Conservation (phyloP, 2,888 invertebrate species). For the Malthinus seriepunctatus region DNA sequence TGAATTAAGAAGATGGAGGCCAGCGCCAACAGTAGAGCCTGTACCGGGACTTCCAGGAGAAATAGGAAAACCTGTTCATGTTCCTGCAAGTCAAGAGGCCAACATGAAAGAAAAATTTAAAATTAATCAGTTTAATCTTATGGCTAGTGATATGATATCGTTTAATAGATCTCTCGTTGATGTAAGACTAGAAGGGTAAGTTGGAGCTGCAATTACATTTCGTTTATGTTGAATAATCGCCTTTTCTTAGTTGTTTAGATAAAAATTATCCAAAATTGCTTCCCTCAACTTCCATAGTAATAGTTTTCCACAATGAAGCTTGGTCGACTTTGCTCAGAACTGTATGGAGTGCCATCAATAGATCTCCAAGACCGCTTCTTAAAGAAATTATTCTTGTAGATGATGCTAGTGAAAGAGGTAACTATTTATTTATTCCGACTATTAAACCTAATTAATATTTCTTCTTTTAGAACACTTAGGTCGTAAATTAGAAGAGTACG, state of each 20-base stretch:
- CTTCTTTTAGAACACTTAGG: conserved; percentile 79
- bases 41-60: conserved; percentile 81
- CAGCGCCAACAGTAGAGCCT: conserved; percentile 71
- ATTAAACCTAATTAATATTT: neutral
- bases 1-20: conserved; percentile 71
- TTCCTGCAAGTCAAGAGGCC: conserved; percentile 83
- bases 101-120: conserved; percentile 95
- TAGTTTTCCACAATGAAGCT: conserved; percentile 99
- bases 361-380: conserved; percentile 85
- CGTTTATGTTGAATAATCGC: no score
- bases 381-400: conserved; percentile 97
- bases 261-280: conserved; percentile 78
- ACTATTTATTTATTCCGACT: conserved; percentile 19
- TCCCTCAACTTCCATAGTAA: conserved; percentile 94
- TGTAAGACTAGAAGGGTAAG: conserved; percentile 89
- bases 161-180: conserved; percentile 94
- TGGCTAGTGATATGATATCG: conserved; percentile 97
- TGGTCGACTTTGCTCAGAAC: conserved; percentile 96
- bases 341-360: conserved; percentile 95
- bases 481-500: conserved; percentile 85
- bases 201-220: conserved; percentile 37
- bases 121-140: conserved; percentile 97
- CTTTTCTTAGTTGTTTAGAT: conserved; percentile 68
- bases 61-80: conserved; percentile 89
- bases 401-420: conserved; percentile 94